A percentile compares a stretch with the other conserved stretches of the same genome.
phyloP scores from a whole-genome alignment of 2,797 vertebrate species.

The Phalloptychus januarius region DNA sequence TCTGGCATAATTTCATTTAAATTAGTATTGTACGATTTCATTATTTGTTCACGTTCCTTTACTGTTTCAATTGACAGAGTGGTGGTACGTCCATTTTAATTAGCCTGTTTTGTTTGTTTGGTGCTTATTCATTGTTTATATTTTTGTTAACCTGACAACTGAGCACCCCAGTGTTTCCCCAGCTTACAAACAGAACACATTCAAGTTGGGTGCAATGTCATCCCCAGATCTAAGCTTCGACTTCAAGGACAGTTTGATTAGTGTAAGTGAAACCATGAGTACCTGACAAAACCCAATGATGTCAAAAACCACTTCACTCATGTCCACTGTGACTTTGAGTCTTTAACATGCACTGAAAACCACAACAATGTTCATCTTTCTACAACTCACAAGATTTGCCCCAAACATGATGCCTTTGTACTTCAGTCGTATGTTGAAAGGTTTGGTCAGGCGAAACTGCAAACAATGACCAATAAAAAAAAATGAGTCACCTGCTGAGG shows the following conservation, averaged over 20 bases:
- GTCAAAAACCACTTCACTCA: conserved; percentile 8
- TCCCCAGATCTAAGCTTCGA: neutral
- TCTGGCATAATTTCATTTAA: no score
- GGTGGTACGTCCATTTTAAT: neutral
- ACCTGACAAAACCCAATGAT: conserved; percentile 1
- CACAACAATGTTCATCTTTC: neutral
- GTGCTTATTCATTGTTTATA: neutral
- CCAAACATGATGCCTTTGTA: neutral
- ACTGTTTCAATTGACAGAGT: neutral
- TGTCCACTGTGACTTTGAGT: neutral
- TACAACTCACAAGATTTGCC: neutral
- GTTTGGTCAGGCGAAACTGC: neutral
- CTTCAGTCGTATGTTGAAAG: neutral
- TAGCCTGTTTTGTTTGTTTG: neutral
- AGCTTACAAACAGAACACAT: neutral
- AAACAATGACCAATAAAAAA: neutral
- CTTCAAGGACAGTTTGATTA: neutral
- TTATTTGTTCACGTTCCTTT: neutral
- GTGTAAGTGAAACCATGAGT: neutral
- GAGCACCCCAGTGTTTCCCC: neutral
- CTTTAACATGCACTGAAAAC: neutral
- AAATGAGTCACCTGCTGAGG: neutral
- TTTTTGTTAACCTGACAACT: neutral
- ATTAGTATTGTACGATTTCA: no score
- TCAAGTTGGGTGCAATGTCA: neutral